phyloP scores from a whole-genome alignment of 2,113 vertebrate species.

The Pelvicachromis taeniatus region DNA sequence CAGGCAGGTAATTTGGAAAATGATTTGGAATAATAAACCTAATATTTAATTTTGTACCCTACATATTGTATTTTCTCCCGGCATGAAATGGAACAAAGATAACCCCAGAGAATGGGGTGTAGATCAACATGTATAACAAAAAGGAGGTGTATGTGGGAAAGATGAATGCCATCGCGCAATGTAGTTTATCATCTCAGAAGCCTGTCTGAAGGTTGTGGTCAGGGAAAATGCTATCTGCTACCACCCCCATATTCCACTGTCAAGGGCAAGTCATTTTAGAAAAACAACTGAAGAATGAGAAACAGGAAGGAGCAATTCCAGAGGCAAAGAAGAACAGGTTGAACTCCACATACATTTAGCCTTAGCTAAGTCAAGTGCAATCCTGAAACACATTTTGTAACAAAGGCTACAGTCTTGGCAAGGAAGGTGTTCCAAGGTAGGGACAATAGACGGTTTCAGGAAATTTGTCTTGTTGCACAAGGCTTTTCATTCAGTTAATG shows the following conservation, averaged over 20 bases:
- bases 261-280: conserved; percentile 65
- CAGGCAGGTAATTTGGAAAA: not conserved
- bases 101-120: not conserved
- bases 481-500: conserved; percentile 24
- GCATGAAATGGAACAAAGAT: not conserved
- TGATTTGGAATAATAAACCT: not conserved
- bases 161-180: conserved; percentile 63
- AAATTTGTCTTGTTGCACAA: conserved; percentile 23
- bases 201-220: conserved; percentile 51
- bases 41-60: not conserved
- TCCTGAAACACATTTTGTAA: not conserved
- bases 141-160: conserved; percentile 36
- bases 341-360: conserved; percentile 19
- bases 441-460: not conserved
- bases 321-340: conserved; percentile 24
- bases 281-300: conserved; percentile 26
- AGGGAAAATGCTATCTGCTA: conserved; percentile 48
- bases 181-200: conserved; percentile 71
- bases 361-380: conserved; percentile 11
- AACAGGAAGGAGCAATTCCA: conserved; percentile 8
- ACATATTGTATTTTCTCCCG: not conserved
- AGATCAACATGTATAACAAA: not conserved
- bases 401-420: not conserved
- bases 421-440: not conserved
- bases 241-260: conserved; percentile 21